Conservation (phyloP, 2,113 vertebrate species). For the Gavialis gangeticus region DNA sequence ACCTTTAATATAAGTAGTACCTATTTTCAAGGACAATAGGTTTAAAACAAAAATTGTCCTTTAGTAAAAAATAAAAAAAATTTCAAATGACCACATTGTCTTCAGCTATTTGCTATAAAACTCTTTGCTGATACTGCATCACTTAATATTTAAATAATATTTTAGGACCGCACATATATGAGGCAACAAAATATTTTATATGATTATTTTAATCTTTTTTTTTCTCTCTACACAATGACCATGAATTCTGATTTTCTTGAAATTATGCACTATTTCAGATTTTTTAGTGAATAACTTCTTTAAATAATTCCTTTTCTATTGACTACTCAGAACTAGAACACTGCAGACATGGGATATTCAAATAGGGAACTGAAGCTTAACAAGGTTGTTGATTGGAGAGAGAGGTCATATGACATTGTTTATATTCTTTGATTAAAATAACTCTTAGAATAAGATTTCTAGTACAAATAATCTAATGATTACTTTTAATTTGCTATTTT, state of each 20-base stretch:
- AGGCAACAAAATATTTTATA: background rate
- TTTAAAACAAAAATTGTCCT: constrained; percentile 32
- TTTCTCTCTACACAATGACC: background rate
- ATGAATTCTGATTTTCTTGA: background rate
- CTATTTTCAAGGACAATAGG: constrained; percentile 31
- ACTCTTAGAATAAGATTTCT: background rate
- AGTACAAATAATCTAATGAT: background rate
- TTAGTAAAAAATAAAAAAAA: background rate
- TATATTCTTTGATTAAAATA: background rate
- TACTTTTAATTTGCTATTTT: background rate
- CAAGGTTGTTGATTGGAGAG: background rate
- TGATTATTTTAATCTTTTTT: background rate
- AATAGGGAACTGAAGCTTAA: background rate
- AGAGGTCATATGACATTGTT: background rate
- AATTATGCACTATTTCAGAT: background rate
- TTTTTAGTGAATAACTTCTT: background rate
- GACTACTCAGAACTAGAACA: background rate
- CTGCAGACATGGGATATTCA: background rate
- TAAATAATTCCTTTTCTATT: background rate
- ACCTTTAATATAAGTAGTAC: constrained; percentile 3
- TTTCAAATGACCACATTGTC: constrained; percentile 28
- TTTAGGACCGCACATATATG: background rate
- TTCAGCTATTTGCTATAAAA: constrained; percentile 17
- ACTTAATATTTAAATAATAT: background rate
- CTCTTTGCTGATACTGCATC: background rate